Conservation (phyloP, 2,113 vertebrate genomes). For the Numida meleagris region DNA sequence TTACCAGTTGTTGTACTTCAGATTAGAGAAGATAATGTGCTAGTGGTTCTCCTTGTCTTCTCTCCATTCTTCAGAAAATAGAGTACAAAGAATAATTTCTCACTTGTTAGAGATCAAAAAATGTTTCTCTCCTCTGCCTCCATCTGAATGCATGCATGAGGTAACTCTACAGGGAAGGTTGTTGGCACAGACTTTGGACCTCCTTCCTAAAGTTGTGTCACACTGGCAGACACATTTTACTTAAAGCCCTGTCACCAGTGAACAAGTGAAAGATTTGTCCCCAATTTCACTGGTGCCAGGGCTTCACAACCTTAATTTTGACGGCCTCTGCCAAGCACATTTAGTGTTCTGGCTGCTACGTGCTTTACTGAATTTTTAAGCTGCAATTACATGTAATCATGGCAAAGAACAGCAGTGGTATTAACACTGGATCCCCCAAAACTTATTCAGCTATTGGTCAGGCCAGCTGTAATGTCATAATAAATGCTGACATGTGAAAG, state of each 20-base stretch:
- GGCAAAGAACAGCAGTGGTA: neutral
- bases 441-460: neutral
- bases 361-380: neutral
- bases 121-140: neutral
- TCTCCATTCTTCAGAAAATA: neutral
- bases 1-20: neutral
- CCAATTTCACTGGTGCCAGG: neutral
- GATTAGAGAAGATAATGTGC: neutral
- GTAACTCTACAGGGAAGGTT: neutral
- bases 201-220: neutral
- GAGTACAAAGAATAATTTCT: neutral
- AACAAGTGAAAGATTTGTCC: neutral
- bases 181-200: neutral
- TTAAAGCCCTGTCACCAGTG: neutral
- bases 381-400: neutral
- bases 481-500: neutral
- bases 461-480: neutral
- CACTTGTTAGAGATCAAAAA: neutral
- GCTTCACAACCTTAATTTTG: neutral
- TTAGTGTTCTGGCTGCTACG: neutral
- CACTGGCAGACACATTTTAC: neutral
- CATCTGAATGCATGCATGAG: neutral
- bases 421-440: neutral
- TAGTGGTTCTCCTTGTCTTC: neutral
- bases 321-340: neutral